Base-by-base conservation (phyloP, 2,113 vertebrate species). In the Zapornia atra region DNA sequence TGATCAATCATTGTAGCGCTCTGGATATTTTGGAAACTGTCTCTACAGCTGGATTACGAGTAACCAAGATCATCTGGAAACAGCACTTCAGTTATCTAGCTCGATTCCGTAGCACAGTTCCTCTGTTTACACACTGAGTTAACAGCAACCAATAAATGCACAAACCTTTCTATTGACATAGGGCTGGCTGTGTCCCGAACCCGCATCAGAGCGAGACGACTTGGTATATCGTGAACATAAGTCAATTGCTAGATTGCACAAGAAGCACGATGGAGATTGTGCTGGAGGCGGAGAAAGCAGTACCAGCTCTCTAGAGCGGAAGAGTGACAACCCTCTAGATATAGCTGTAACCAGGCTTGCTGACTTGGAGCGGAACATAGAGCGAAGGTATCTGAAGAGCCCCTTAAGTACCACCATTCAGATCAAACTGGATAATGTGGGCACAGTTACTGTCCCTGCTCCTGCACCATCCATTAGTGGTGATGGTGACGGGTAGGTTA, bases 371-470 rank as follows among this genome's bases (percentile, higher is more conserved):
- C 99, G 99, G 98, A 99, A 99, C 99, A 99, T 99, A 97, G 99
- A 99, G 98, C 98, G 99, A 99, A 99, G 99, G 99, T 99, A 99
- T 99, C 99, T 99, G 99, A 99, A 99, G 99, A 99, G 99, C 99
- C 99, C 99, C 98, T 99, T 99, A 99, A 99, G 99, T 99, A 99
- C 99, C 99, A 99, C 99, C 99, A 99, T 99, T 99, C 99, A 99
- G 99, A 99, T 99, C 99, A 99, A 99, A 99, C 99, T 99, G 99
- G 99, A 99, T 99, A 99, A 99, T 99, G 99, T 99, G 99, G 99
- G 99, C 99, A 99, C 99, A 98, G 99, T 99, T 99, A 99, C 99
- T 99, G 99, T 99, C 98, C 99, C 99, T 98, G 99, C 99, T 98
- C 99, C 99, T 99, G 99, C 99, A 99, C 99, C 99, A 99, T 99